Evolutionary conservation across 92 coral and sea anemone genomes (phyloP).

Genomic region (Bergia puertoricense): DNA sequence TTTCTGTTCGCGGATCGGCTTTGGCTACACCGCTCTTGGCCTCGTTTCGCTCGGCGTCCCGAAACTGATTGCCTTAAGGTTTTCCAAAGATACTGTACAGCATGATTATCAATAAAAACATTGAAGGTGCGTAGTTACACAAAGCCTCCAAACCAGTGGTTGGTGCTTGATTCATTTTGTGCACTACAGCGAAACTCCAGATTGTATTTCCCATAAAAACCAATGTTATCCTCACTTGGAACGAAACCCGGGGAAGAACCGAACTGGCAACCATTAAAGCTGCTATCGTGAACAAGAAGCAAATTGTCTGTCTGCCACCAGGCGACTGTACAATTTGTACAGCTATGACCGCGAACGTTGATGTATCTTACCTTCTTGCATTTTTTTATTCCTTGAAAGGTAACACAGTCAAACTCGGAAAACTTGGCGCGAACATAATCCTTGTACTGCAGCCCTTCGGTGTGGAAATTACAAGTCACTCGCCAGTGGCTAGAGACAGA

Average conservation of each 20-base stretch:
- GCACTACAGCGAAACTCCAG: background rate
- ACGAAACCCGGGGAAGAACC: background rate
- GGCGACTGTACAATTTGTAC: constrained; percentile 39
- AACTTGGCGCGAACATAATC: constrained; percentile 36
- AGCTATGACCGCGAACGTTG: constrained; percentile 49
- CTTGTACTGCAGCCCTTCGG: constrained; percentile 31
- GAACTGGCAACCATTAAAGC: background rate
- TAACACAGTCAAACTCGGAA: constrained; percentile 13
- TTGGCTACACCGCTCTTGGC: no score
- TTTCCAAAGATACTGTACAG: no score
- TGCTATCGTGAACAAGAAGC: background rate
- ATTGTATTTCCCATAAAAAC: background rate
- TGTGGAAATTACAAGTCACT: constrained; percentile 46
- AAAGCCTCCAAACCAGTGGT: background rate
- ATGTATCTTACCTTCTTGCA: constrained; percentile 41
- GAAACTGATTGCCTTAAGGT: no score
- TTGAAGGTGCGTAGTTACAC: background rate
- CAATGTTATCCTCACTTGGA: background rate
- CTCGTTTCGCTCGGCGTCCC: no score
- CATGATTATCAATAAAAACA: background rate
- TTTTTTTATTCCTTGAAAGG: background rate
- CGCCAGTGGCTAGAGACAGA: constrained; percentile 46
- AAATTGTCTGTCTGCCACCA: constrained; percentile 35
- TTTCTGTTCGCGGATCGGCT: no score
- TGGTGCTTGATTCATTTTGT: background rate